Conservation (phyloP, 2,113 vertebrate species). For the Rhinopomastus cyanomelas region DNA sequence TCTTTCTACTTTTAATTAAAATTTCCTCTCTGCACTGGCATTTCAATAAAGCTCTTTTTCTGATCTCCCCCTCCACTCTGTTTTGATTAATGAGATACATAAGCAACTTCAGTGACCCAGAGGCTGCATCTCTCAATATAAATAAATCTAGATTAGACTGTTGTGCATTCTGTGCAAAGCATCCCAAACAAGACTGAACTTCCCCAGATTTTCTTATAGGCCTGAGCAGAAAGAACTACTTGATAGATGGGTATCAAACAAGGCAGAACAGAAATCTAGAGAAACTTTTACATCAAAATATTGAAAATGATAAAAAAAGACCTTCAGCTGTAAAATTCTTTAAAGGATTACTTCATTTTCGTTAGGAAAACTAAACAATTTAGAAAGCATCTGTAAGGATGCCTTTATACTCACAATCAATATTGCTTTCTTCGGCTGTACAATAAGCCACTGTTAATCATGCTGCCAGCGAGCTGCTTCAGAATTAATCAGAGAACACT, state of each 20-base stretch:
- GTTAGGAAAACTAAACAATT: slow-evolving; percentile 4
- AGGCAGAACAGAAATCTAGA: not conserved
- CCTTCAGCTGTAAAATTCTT: not conserved
- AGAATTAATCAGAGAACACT: not conserved
- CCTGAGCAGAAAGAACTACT: not conserved
- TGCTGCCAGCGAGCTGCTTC: not conserved
- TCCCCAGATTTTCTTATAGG: not conserved
- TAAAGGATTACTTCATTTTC: not conserved
- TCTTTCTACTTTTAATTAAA: slow-evolving; percentile 10
- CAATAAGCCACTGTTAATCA: not conserved
- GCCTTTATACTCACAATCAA: not conserved
- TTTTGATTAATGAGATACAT: not conserved
- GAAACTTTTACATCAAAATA: too few relatives aligned
- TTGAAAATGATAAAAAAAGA: not conserved
- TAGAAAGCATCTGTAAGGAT: not conserved
- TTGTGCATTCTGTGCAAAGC: not conserved
- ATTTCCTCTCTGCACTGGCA: not conserved
- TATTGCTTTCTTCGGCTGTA: not conserved
- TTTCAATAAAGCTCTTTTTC: not conserved
- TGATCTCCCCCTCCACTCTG: not conserved
- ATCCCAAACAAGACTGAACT: not conserved
- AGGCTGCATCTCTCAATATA: not conserved
- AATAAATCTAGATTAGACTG: not conserved
- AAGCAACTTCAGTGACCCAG: not conserved
- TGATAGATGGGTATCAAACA: not conserved